A percentile compares a stretch with the other conserved stretches of the same genome.
These are phyloP conservation scores for Cyprinodon tularosa DNA, from an alignment of 2,113 vertebrate genomes.

Conservation along the genomic window DNA sequence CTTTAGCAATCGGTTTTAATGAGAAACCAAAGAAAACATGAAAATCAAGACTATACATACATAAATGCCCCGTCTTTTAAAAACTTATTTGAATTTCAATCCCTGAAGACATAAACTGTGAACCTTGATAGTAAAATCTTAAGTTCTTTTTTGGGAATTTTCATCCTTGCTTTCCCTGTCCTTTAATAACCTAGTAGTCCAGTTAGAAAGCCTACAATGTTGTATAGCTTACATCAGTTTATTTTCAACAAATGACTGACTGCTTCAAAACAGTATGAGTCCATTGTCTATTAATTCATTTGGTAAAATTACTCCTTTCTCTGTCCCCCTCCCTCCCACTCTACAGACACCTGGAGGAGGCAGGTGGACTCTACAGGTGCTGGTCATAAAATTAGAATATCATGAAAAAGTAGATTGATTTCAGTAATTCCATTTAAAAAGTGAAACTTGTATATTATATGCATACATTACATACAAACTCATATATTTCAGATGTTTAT, in stretches of 20 bases:
- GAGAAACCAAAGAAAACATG: background rate
- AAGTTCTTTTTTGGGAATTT: conserved; percentile 7
- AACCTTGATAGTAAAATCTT: background rate
- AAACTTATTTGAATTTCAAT: background rate
- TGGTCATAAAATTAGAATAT: too few relatives aligned
- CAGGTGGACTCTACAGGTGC: conserved; percentile 66
- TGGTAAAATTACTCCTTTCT: conserved; percentile 16
- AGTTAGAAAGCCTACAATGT: conserved; percentile 57
- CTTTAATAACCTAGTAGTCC: conserved; percentile 55
- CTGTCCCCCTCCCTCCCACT: background rate
- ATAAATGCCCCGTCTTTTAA: background rate
- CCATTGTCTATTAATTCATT: conserved; percentile 44
- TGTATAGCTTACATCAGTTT: conserved; percentile 19
- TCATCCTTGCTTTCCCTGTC: conserved; percentile 33
- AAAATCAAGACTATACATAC: background rate
- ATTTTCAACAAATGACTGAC: conserved; percentile 53
- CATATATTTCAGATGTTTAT: too few relatives aligned
- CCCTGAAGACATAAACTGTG: too few relatives aligned
- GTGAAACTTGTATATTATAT: too few relatives aligned
- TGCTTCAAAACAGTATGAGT: conserved; percentile 59
- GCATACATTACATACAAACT: too few relatives aligned
- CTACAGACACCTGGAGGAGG: conserved; percentile 39
- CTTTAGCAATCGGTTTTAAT: background rate
- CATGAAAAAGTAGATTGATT: too few relatives aligned
- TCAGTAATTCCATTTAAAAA: too few relatives aligned